Evolutionary conservation across 2,888 invertebrate genomes (phyloP).

Genomic region (Allygus modestus): DNA sequence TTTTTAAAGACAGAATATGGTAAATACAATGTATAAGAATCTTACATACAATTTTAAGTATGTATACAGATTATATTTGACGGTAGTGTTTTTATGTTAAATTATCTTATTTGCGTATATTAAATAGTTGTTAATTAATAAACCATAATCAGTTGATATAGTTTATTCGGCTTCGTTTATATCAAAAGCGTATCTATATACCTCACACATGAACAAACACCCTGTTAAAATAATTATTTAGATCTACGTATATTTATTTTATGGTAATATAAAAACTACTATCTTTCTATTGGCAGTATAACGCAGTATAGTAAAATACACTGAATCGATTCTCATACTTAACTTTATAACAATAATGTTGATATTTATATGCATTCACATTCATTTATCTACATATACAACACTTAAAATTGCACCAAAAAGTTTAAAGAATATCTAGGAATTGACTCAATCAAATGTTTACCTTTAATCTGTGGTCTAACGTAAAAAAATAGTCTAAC

Average conservation of each 20-base stretch:
- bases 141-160: too few species aligned
- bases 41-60: too few species aligned
- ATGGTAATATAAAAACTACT: slow-evolving; percentile 12
- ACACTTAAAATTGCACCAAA: background rate
- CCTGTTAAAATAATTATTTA: background rate
- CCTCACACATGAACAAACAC: background rate
- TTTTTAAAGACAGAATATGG: too few species aligned
- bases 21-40: too few species aligned
- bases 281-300: slow-evolving; percentile 14
- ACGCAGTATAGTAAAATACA: slow-evolving; percentile 22
- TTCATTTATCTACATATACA: background rate
- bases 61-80: too few species aligned
- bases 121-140: too few species aligned
- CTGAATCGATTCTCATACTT: background rate
- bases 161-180: too few species aligned
- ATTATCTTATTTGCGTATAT: too few species aligned
- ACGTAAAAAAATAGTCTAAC: too few species aligned
- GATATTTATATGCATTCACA: background rate
- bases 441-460: too few species aligned
- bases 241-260: background rate
- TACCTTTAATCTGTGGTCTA: too few species aligned
- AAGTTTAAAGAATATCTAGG: background rate
- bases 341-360: background rate
- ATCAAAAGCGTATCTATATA: background rate
- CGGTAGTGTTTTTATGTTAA: too few species aligned